Percentiles rank a stretch among this genome's conserved stretches.
Conservation (phyloP, 2,113 vertebrate species). For the Choloepus hoffmanni region DNA sequence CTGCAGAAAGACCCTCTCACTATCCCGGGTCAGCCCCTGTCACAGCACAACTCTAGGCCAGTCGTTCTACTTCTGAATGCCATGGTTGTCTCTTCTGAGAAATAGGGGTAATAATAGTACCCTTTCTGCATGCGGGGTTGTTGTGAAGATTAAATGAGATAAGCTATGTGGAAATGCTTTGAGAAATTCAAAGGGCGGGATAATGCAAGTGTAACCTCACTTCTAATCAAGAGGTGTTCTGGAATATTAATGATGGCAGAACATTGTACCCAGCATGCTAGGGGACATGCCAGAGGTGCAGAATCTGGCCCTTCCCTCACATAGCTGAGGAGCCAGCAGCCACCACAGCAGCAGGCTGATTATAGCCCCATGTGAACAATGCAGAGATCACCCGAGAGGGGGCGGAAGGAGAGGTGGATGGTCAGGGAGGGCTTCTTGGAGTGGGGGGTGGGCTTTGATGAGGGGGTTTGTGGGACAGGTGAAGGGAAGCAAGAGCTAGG, state of each 20-base stretch:
- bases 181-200: background rate
- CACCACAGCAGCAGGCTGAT: background rate
- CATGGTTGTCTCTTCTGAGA: conserved; percentile 6
- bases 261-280: background rate
- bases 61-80: background rate
- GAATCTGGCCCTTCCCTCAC: background rate
- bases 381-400: fast-evolving
- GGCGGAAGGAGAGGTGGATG: background rate
- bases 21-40: background rate
- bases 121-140: background rate
- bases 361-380: background rate
- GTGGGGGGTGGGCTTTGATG: background rate
- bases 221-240: background rate
- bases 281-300: background rate
- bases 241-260: background rate
- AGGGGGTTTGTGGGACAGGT: background rate
- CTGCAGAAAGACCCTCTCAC: background rate
- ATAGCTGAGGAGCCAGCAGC: background rate
- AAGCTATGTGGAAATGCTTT: background rate
- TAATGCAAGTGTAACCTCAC: background rate
- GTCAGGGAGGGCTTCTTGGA: background rate
- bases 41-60: background rate
- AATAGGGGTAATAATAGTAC: background rate
- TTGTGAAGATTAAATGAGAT: background rate
- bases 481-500: too few relatives aligned